A percentile compares a stretch with the other conserved stretches of the same genome.
Conservation (phyloP, 2,113 vertebrate species). For the Strix uralensis region DNA sequence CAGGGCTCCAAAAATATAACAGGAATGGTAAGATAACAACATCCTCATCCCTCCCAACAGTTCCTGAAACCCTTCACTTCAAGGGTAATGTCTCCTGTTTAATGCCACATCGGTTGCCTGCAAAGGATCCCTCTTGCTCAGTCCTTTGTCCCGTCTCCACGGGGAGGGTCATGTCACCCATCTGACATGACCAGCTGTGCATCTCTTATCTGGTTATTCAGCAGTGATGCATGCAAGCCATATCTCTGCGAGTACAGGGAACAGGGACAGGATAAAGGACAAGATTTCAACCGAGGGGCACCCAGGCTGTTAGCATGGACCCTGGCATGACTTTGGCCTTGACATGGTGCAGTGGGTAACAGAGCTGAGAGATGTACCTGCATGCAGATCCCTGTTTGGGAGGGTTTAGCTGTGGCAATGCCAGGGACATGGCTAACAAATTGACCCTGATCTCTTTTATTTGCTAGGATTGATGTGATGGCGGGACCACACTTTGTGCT, state of each 20-base stretch:
- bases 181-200: neutral
- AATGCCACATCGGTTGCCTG: neutral
- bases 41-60: neutral
- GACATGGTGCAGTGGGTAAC: neutral
- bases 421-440: neutral
- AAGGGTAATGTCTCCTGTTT: neutral
- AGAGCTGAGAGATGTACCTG: neutral
- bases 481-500: neutral
- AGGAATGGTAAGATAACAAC: constrained; percentile 42
- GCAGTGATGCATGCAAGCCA: neutral
- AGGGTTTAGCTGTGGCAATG: neutral
- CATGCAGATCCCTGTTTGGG: neutral
- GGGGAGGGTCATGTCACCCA: neutral
- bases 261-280: neutral
- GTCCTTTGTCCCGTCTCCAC: neutral
- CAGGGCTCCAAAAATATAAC: constrained; percentile 1
- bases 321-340: neutral
- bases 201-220: neutral
- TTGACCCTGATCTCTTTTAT: neutral
- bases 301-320: neutral
- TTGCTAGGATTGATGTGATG: neutral
- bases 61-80: neutral
- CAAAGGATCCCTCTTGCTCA: neutral
- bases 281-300: fast-evolving
- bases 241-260: fast-evolving